These are phyloP conservation scores for Drosophila diplacantha DNA, from an alignment of 2,888 invertebrate species.

Conservation along the genomic window DNA sequence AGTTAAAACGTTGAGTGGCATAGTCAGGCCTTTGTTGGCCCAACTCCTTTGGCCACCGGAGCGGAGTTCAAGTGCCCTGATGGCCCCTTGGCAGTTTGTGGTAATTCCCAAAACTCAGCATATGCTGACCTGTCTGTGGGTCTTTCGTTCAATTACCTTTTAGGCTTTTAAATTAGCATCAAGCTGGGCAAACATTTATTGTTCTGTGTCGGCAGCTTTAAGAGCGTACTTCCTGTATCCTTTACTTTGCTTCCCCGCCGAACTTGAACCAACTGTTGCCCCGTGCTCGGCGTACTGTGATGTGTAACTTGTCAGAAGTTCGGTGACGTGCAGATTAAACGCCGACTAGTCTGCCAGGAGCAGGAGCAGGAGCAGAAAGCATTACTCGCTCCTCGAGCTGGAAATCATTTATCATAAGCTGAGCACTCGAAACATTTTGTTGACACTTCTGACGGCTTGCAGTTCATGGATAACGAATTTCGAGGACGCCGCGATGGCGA, in stretches of 20 bases:
- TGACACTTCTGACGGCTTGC: slow-evolving; percentile 39
- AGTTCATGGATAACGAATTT: slow-evolving; percentile 41
- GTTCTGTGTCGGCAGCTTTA: slow-evolving; percentile 8
- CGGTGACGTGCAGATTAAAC: slow-evolving; percentile 66
- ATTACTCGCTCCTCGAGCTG: slow-evolving; percentile 27
- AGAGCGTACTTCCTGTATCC: slow-evolving; percentile 5
- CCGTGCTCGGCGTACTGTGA: slow-evolving; percentile 51
- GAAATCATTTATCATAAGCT: slow-evolving; percentile 61
- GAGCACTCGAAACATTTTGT: slow-evolving; percentile 39
- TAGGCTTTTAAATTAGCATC: slow-evolving; percentile 25
- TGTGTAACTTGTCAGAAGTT: slow-evolving; percentile 71
- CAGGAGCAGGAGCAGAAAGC: slow-evolving; percentile 34
- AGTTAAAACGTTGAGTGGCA: slow-evolving; percentile 52
- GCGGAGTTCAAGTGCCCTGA: slow-evolving; percentile 16
- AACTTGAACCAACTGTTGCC: slow-evolving; percentile 65
- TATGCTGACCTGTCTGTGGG: slow-evolving; percentile 7
- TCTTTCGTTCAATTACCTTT: slow-evolving; percentile 29
- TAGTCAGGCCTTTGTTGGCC: slow-evolving; percentile 36
- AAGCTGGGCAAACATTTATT: slow-evolving; percentile 20
- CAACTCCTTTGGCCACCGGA: slow-evolving; percentile 41
- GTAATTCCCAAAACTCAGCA: slow-evolving; percentile 32
- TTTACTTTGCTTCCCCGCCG: neutral
- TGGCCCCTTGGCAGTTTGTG: slow-evolving; percentile 22
- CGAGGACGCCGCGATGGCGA: slow-evolving; percentile 4
- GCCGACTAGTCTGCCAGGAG: slow-evolving; percentile 36